Evolutionary conservation across 2,113 vertebrate genomes (phyloP), one percentile per base, ranked within the genome.

Genomic region (Solenodon paradoxus): DNA sequence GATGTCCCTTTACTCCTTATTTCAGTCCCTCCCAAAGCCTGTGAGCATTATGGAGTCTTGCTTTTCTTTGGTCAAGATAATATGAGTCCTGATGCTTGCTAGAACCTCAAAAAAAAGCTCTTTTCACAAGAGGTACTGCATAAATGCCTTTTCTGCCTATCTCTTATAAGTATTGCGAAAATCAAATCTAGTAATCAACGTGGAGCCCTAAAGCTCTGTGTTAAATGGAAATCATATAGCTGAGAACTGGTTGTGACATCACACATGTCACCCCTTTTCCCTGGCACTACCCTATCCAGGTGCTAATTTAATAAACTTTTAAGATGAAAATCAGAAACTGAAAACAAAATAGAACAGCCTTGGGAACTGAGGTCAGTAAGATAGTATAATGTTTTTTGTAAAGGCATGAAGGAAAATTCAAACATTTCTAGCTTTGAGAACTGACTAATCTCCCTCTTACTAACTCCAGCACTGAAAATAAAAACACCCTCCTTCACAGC

Each of bases 1-100:
- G 82, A 96, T 30, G 28, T 96, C 82, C 89, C 45, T 94, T 89
- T 78, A 69, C 75, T 93, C 83, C 79, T 93, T 89, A 83, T 93
- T 83, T 71, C 75, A 87, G 51, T n/a, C 22, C 79, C 47, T 95
- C 42, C 72, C 42, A 84, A 92, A 92, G 80, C 40, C 87, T 57
- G 16, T 53, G 45, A 64, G 42, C 74, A 55, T 77, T 63, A 74
- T 32, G 22, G 32, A 42, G 16, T 90, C 79, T 81, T 84, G 11
- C 45, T 88, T 85, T 61, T 42, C 87, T 84, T 95, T 87, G 84
- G 59, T 81, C 32, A 82, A 47, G 69, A 57, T 13, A 93, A 49
- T 88, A 38, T 78, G 74, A 91, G 53, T 86, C n/a, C 38, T 6
- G 26, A 66, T 3, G 0, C 38, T 86, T 81, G n/a, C 19, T 55